Evolutionary conservation across 2,113 vertebrate genomes (phyloP), one percentile per base, ranked within the genome.

Genomic region (Upupa epops): DNA sequence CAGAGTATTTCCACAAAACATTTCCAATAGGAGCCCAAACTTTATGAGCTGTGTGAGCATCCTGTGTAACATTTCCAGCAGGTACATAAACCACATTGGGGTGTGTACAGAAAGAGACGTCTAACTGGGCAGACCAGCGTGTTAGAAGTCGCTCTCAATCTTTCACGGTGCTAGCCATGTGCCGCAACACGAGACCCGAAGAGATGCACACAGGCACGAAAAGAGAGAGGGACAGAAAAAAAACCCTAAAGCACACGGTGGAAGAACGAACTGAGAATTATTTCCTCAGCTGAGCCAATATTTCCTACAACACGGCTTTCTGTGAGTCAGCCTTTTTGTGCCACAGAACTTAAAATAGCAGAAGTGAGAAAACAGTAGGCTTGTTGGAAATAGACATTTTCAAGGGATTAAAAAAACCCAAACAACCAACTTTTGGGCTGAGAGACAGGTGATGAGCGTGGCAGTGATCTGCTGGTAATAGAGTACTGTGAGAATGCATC

Each of bases 311-410:
- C 83, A 64, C 18, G 11, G 71, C 64, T 93, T 95, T 91, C 83
- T 92, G 26, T 96, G 93, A 96, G 91, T 97, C 92, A 95, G 91
- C 93, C 93, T 96, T 96, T 95, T 95, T 93, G 90, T 96, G 96
- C 89, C 86, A 96, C 55, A 1, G 80, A 75, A 94, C 94, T 93
- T 95, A 96, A 88, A 93, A 91, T 91, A 96, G 84, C 81, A 92
- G 83, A 82, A 96, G 88, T 86, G 94, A 96, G 93, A 82, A 85
- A 95, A 92, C 68, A 71, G 82, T 54, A 91, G 77, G 31, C 82
- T 95, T 75, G 90, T 83, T 86, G 66, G 84, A 93, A 93, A 95
- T 69, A 94, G 49, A 93, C 36, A 80, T 94, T 78, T 83, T 85
- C 71, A 93, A 90, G 60, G 71, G 64, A 87, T 87, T 42, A 85